Base-by-base conservation (phyloP, 2,113 vertebrate species). In the Halichoerus grypus region DNA sequence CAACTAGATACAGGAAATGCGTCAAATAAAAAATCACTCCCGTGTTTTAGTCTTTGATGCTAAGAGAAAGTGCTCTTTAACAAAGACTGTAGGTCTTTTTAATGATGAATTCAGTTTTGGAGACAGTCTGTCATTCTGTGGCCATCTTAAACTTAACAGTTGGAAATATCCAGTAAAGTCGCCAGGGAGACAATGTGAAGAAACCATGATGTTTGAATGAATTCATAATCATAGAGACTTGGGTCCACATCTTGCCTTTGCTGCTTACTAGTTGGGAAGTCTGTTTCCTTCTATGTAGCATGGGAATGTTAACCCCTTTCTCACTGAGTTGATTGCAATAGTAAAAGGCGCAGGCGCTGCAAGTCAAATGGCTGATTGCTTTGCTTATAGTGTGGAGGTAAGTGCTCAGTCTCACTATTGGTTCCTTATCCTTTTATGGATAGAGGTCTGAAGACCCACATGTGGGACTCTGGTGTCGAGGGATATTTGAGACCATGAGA, bases 21-120 rank as follows among this genome's bases (percentile, higher is more conserved):
- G 2, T 94, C 61, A 71, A n/a, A 79, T 59, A 84, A 81, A 94
- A 86, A 76, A 59, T 26, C 92, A 63, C 19, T 67, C 10, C 12
- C 46, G 5, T 55, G 49, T 93, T 92, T 88, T 51, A 18, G 55
- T 63, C 81, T 91, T 67, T 26, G 82, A 33, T 91, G 71, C 69
- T 26, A 42, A 84, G 46, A 92, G 76, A 86, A 87, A 31, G 67
- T 61, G 39, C 28, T 84, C 24, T 24, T 63, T 87, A 76, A 39
- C 65, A 79, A 95, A 91, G 82, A 79, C 24, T n/a, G 9, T 33
- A 19, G 80, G 33, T n/a, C 36, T 87, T 88, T 95, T 71, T 36
- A 69, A 81, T 69, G 83, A 89, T 88, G 49, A 74, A 42, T 53
- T 65, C 33, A 2, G 12, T 87, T 67, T 81, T 69, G 46, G 51